Evolutionary conservation across 2,888 invertebrate genomes (phyloP).

Genomic region (Pammene fasciana): DNA sequence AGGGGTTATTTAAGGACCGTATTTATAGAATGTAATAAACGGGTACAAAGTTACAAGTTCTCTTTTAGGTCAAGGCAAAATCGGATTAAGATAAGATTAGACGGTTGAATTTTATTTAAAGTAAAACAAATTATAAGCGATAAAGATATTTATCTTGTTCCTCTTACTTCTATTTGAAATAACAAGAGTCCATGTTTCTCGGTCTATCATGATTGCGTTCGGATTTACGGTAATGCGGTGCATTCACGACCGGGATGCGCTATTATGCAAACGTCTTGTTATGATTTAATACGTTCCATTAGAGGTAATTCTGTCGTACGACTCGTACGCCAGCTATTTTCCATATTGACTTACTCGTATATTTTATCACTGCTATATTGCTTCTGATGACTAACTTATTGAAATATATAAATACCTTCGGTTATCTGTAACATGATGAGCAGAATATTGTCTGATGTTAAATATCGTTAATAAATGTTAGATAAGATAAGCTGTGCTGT

Average conservation of each 20-base stretch:
- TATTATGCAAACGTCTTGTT: slow-evolving; percentile 56
- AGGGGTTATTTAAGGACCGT: neutral
- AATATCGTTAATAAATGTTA: slow-evolving; percentile 3
- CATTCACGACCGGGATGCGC: slow-evolving; percentile 52
- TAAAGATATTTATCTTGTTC: neutral
- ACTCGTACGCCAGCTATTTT: no score
- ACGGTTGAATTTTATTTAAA: neutral
- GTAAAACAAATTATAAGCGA: neutral
- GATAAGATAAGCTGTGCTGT: neutral
- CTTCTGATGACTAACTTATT: no score
- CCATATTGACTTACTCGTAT: no score
- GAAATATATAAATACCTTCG: no score
- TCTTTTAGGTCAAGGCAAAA: neutral
- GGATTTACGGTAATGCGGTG: slow-evolving; percentile 57
- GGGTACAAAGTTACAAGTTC: neutral
- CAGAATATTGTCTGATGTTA: neutral
- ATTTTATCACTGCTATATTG: no score
- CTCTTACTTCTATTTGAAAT: slow-evolving; percentile 12
- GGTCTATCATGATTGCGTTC: slow-evolving; percentile 47
- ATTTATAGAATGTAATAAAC: neutral
- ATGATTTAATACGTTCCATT: slow-evolving; percentile 52
- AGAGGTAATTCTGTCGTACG: slow-evolving; percentile 47
- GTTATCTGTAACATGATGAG: neutral
- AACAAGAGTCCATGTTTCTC: slow-evolving; percentile 15
- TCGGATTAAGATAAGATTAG: no score